These are phyloP conservation scores for Calliopsis andreniformis DNA, from an alignment of 1,140 invertebrate genomes.

Conservation along the genomic window DNA sequence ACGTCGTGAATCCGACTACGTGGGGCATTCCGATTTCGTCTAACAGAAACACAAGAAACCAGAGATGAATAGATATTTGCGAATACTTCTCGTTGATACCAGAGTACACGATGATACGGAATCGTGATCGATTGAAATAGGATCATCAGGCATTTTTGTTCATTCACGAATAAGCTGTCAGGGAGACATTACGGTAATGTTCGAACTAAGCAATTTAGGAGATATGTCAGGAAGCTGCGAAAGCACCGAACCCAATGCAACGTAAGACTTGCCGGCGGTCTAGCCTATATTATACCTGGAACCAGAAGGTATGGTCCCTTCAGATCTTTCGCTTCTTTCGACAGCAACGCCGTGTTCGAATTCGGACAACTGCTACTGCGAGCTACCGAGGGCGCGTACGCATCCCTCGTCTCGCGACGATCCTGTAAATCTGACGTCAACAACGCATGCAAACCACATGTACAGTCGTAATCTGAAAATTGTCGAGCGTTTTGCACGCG, in stretches of 20 bases:
- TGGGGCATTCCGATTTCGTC: slow-evolving; percentile 78
- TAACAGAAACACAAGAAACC: slow-evolving; percentile 67
- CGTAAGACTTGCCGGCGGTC: slow-evolving; percentile 49
- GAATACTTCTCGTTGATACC: no score
- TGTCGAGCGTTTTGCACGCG: slow-evolving; percentile 69
- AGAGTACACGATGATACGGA: no score
- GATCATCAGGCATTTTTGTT: no score
- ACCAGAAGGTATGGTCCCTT: slow-evolving; percentile 90
- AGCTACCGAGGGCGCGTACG: slow-evolving; percentile 75
- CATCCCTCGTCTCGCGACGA: slow-evolving; percentile 75
- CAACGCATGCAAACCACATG: slow-evolving; percentile 81
- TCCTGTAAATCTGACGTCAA: slow-evolving; percentile 85
- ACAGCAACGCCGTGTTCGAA: slow-evolving; percentile 83
- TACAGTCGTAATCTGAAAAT: slow-evolving; percentile 79
- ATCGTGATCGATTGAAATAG: background rate
- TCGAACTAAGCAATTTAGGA: slow-evolving; percentile 2
- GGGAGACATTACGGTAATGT: no score
- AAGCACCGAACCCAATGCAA: slow-evolving; percentile 58
- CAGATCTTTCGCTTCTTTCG: slow-evolving; percentile 84
- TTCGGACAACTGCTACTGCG: slow-evolving; percentile 82
- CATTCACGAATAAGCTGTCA: no score
- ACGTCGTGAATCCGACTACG: slow-evolving; percentile 83
- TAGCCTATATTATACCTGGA: slow-evolving; percentile 85
- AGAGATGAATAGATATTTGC: slow-evolving; percentile 38
- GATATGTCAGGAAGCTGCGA: slow-evolving; percentile 42